A percentile compares a stretch with the other conserved stretches of the same genome.
These are phyloP conservation scores for Piprites chloris DNA, from an alignment of 2,113 vertebrate species.

Conservation along the genomic window DNA sequence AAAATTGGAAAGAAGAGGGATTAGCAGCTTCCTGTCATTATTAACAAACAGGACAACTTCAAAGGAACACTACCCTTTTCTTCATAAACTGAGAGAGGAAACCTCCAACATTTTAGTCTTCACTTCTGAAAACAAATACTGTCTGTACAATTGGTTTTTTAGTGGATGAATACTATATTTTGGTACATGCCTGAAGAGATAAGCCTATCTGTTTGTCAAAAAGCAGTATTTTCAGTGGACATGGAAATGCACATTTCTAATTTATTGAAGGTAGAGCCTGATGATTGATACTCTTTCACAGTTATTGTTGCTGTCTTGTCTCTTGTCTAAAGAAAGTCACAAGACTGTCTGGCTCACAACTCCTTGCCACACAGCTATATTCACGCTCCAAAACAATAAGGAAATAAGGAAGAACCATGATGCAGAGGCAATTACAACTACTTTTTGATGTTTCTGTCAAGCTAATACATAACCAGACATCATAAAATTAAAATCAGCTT, in stretches of 20 bases:
- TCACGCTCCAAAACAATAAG: not conserved
- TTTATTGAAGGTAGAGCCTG: not conserved
- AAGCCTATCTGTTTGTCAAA: not conserved
- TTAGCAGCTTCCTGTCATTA: not conserved
- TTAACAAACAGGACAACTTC: not conserved
- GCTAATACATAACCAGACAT: not conserved
- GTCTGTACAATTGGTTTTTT: not conserved
- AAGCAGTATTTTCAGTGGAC: not conserved
- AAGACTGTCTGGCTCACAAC: not conserved
- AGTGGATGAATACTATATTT: not conserved
- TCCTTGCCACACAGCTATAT: not conserved
- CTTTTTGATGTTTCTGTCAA: not conserved
- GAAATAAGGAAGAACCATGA: not conserved
- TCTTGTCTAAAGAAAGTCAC: not conserved
- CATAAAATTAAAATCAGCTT: not conserved
- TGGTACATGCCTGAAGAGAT: not conserved
- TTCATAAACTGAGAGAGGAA: not conserved
- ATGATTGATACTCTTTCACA: not conserved
- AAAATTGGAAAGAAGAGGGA: not conserved
- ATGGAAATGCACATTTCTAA: not conserved
- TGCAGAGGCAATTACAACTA: not conserved
- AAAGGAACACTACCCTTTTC: not conserved
- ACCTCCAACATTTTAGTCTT: not conserved
- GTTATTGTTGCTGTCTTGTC: not conserved
- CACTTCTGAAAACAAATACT: not conserved